phyloP scores from a whole-genome alignment of 2,888 invertebrate species.

The Calephelis perditalis region DNA sequence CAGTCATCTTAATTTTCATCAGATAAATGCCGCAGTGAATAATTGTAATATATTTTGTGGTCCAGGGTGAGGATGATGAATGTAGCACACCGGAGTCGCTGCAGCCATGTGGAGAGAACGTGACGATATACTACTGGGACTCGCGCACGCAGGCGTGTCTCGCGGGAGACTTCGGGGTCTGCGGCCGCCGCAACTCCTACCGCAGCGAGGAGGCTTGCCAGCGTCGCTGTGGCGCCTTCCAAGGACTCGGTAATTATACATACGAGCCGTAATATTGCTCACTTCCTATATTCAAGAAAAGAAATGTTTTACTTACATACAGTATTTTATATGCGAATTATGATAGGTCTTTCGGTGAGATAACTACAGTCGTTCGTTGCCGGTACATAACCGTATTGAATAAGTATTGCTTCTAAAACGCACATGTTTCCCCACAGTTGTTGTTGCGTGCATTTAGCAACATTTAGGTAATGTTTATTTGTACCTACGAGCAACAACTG shows the following conservation, averaged over 20 bases:
- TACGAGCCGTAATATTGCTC: neutral
- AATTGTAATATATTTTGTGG: neutral
- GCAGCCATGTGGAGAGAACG: constrained; percentile 82
- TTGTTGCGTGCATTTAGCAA: no score
- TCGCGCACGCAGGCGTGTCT: constrained; percentile 72
- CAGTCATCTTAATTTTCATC: no score
- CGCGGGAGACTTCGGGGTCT: constrained; percentile 77
- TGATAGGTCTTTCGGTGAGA: no score
- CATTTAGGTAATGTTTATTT: no score
- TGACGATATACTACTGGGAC: constrained; percentile 87
- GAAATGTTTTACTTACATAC: no score
- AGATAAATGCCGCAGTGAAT: no score
- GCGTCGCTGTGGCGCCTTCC: constrained; percentile 85
- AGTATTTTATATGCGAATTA: no score
- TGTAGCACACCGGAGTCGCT: constrained; percentile 81
- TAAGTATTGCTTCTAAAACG: no score
- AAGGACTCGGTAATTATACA: constrained; percentile 77
- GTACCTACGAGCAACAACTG: no score
- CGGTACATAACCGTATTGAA: no score
- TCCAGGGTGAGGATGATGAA: constrained; percentile 41
- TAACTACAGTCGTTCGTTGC: no score
- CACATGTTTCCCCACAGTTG: no score
- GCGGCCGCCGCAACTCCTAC: constrained; percentile 86
- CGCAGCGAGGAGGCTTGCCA: constrained; percentile 86
- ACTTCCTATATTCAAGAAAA: neutral